Conservation (phyloP, 2,888 invertebrate genomes). For the Trachelus iudaicus region DNA sequence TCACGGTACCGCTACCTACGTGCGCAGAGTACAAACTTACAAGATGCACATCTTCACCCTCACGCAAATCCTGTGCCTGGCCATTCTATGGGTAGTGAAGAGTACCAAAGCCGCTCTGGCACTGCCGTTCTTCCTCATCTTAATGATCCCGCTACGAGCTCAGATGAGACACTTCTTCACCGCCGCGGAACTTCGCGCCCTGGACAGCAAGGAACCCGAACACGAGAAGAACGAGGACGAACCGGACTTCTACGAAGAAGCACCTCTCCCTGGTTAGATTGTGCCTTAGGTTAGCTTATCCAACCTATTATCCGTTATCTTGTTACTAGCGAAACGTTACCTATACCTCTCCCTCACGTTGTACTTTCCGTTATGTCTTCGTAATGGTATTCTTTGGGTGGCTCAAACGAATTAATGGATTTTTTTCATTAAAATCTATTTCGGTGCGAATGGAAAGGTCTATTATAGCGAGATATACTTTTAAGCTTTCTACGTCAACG, state of each 20-base stretch:
- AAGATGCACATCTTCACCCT: conserved; percentile 94
- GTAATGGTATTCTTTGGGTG: conserved; percentile 16
- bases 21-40: conserved; percentile 87
- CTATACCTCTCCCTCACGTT: neutral
- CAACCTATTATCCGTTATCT: conserved; percentile 3
- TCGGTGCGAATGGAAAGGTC: neutral
- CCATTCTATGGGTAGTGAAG: conserved; percentile 87
- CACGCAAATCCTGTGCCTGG: conserved; percentile 84
- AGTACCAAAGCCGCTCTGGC: conserved; percentile 89
- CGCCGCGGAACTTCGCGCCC: conserved; percentile 82
- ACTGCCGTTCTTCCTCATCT: conserved; percentile 92
- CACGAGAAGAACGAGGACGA: conserved; percentile 84
- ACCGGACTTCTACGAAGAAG: conserved; percentile 94
- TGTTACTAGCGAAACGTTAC: conserved; percentile 10
- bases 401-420: conserved; percentile 22
- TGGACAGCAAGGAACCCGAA: conserved; percentile 87
- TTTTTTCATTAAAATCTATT: conserved; percentile 15
- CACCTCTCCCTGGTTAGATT: conserved; percentile 81
- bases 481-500: neutral
- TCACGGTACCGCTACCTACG: conserved; percentile 91
- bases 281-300: conserved; percentile 51
- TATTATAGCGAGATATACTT: neutral
- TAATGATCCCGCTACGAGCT: conserved; percentile 90
- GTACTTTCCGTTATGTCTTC: conserved; percentile 1
- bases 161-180: conserved; percentile 81